Conservation (phyloP, 2,888 invertebrate genomes). For the Chironomus tentans region DNA sequence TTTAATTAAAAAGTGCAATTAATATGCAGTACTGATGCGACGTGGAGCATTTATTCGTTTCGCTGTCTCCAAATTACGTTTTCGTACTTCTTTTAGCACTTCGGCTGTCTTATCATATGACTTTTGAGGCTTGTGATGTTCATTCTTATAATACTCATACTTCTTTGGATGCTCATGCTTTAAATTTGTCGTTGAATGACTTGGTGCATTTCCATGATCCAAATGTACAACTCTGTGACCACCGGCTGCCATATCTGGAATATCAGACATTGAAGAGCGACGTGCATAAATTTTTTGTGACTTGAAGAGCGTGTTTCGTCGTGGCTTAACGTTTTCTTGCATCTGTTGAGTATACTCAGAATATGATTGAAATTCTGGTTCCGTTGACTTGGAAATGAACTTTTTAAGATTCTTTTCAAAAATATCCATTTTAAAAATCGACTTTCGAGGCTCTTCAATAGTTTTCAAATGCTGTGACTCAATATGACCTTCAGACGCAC, state of each 20-base stretch:
- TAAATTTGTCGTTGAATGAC: background rate
- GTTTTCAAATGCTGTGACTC: background rate
- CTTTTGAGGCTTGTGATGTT: background rate
- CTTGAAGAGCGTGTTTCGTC: background rate
- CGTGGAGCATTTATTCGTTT: conserved; percentile 9
- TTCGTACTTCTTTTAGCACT: conserved; percentile 19
- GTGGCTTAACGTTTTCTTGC: background rate
- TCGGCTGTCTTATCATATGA: background rate
- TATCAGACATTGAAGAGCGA: conserved; percentile 18
- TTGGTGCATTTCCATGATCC: background rate
- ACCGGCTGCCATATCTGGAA: background rate
- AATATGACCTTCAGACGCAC: background rate
- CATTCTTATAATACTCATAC: background rate
- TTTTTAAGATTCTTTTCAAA: conserved; percentile 15
- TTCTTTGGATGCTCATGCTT: background rate
- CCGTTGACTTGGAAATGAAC: conserved; percentile 3
- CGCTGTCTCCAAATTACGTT: conserved; percentile 9
- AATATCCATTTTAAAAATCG: background rate
- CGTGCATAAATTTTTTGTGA: conserved; percentile 17
- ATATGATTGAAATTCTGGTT: conserved; percentile 12
- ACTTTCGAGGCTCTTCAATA: conserved; percentile 8
- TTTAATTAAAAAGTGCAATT: background rate
- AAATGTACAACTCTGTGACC: background rate
- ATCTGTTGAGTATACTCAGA: background rate
- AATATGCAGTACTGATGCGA: conserved; percentile 23